Evolutionary conservation across 2,888 invertebrate genomes (phyloP), one percentile per base, ranked within the genome.

Genomic region (Mythimna albipuncta): DNA sequence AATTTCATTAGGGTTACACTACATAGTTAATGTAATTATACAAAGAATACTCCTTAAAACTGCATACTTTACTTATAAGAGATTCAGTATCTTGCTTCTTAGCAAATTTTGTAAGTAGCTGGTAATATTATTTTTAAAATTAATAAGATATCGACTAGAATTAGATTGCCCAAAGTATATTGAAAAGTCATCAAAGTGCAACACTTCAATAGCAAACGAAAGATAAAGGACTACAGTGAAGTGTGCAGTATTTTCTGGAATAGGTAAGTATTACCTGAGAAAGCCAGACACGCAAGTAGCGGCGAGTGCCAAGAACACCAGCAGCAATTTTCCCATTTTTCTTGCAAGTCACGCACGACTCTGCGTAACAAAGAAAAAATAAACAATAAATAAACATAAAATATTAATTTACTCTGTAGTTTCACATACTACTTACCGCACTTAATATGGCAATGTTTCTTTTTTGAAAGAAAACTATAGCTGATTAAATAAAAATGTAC

Each of bases 201-300:
- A 16, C 13, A n/a, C 16, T 9, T 44, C 41, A 44, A 21, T n/a
- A 35, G 7, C 13, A 44, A 66, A 32, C 52, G 6, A 69, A 47
- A 44, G 13, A 38, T 19, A 11, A 6, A 21, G 3, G 35, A 54
- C 11, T n/a, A 38, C 5, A 11, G 1, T n/a, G 21, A 35, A 35
- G 2, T 26, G 11, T 47, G 26, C 16, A 11, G 7, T 13, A 26
- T 16, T 47, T 32, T 59, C 21, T 21, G 19, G n/a, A 47, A 72
- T 32, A 35, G 11, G 10, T 54, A 9, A 10, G 47, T 2, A 67
- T 77, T 88, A 94, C 95, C 94, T 92, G 47, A 89, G 80, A 75
- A 94, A 91, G 44, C 89, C 93, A 59, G 91, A 89, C 72, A 87
- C 90, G 83, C 90, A 91, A 72, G 90, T 84, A 69, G 90, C 89